phyloP scores from a whole-genome alignment of 1,140 invertebrate genomes.

The Drosophila mayri region DNA sequence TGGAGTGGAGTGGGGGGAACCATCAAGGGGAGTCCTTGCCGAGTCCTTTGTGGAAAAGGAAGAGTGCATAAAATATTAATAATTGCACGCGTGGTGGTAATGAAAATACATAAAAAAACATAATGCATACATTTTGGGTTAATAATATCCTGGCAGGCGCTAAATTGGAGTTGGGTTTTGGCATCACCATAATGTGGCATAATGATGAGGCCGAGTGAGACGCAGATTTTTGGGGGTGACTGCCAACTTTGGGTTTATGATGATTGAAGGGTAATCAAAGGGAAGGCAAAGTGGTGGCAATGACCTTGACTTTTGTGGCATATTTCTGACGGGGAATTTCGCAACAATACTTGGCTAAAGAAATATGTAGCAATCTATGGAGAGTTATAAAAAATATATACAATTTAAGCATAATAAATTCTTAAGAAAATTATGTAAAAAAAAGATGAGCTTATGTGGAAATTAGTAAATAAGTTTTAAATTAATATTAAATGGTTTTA shows the following conservation, averaged over 20 bases:
- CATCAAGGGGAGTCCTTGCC: conserved; percentile 6
- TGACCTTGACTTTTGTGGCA: conserved; percentile 32
- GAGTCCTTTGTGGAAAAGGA: conserved; percentile 35
- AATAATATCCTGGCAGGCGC: conserved; percentile 46
- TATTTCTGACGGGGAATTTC: not conserved
- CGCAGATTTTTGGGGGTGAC: conserved; percentile 4
- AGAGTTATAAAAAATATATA: not conserved
- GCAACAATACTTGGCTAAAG: not conserved
- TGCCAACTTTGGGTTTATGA: conserved; percentile 44
- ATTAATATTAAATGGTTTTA: not conserved
- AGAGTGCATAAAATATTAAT: conserved; percentile 79
- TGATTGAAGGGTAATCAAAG: conserved; percentile 70
- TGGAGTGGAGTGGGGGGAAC: not conserved
- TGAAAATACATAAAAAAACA: conserved; percentile 69
- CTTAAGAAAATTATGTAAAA: not conserved
- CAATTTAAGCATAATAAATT: not conserved
- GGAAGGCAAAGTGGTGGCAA: conserved; percentile 54
- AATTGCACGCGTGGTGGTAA: conserved; percentile 78
- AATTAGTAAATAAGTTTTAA: not conserved
- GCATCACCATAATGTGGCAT: conserved; percentile 39
- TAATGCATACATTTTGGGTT: conserved; percentile 76
- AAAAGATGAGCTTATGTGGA: not conserved
- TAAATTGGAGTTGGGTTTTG: conserved; percentile 13
- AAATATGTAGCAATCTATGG: not conserved
- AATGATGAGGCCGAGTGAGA: conserved; percentile 45